These are phyloP conservation scores for Thumatha senex DNA, from an alignment of 2,888 invertebrate species.

Conservation along the genomic window DNA sequence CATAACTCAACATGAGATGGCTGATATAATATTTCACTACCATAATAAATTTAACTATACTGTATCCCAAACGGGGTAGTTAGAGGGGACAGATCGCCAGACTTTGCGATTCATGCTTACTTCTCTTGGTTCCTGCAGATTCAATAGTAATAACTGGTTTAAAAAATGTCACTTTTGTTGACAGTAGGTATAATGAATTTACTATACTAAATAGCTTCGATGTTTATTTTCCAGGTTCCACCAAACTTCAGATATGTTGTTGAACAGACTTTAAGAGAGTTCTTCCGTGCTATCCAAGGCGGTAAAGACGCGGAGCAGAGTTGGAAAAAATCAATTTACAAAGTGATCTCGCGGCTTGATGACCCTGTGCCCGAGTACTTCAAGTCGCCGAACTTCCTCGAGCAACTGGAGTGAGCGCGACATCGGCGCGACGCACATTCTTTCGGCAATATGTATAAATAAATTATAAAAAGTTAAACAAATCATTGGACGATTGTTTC, in stretches of 20 bases:
- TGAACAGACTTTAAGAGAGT: slow-evolving; percentile 98
- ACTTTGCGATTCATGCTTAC: no score
- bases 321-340: slow-evolving; percentile 99
- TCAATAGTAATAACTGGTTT: no score
- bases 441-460: slow-evolving; percentile 59
- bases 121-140: no score
- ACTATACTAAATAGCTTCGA: slow-evolving; percentile 2
- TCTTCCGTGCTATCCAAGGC: slow-evolving; percentile 98
- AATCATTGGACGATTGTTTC: slow-evolving; percentile 76
- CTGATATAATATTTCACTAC: no score
- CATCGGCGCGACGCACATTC: slow-evolving; percentile 59
- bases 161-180: no score
- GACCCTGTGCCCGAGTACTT: slow-evolving; percentile 99
- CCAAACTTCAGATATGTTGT: slow-evolving; percentile 98
- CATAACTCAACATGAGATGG: no score
- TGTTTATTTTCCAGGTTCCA: slow-evolving; percentile 91
- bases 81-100: no score
- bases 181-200: no score
- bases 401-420: slow-evolving; percentile 94
- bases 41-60: no score
- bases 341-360: slow-evolving; percentile 99
- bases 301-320: slow-evolving; percentile 99
- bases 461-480: slow-evolving; percentile 47
- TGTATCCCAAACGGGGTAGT: no score
- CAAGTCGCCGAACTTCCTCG: slow-evolving; percentile 99